Conservation (phyloP, 1,140 invertebrate genomes). For the Drosophila mojavensis region DNA sequence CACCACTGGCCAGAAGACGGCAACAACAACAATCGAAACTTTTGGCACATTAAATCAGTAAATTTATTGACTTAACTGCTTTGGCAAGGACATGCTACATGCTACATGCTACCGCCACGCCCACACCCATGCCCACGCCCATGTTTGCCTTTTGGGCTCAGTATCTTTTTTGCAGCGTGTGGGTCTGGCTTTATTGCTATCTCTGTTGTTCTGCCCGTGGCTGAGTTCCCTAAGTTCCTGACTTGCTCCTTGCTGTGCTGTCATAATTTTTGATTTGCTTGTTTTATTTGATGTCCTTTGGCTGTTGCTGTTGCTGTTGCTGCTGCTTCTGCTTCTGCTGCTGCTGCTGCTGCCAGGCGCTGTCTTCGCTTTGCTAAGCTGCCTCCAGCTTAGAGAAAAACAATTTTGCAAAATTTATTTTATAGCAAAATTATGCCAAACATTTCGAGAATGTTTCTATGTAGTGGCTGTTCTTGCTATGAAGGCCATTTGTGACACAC, state of each 20-base stretch:
- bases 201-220: constrained; percentile 22
- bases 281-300: constrained; percentile 81
- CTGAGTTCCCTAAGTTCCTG: constrained; percentile 33
- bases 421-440: constrained; percentile 83
- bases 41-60: constrained; percentile 82
- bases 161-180: constrained; percentile 25
- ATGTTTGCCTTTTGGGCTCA: constrained; percentile 59
- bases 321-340: constrained; percentile 15
- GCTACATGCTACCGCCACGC: constrained; percentile 25
- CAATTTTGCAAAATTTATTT: constrained; percentile 83
- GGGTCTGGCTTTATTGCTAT: constrained; percentile 22
- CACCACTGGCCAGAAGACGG: constrained; percentile 26
- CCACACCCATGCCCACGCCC: background rate
- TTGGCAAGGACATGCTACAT: constrained; percentile 62
- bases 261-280: constrained; percentile 83
- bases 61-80: constrained; percentile 82
- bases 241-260: constrained; percentile 73
- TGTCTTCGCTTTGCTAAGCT: constrained; percentile 65
- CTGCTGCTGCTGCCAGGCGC: constrained; percentile 27
- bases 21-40: constrained; percentile 76
- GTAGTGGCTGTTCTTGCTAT: constrained; percentile 57
- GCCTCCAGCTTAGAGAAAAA: constrained; percentile 79
- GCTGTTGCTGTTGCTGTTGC: constrained; percentile 41
- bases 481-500: constrained; percentile 56
- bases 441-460: constrained; percentile 81